Percentiles rank a stretch among this genome's conserved stretches.
phyloP scores from a whole-genome alignment of 2,797 vertebrate species.

The Buceros bicornis region DNA sequence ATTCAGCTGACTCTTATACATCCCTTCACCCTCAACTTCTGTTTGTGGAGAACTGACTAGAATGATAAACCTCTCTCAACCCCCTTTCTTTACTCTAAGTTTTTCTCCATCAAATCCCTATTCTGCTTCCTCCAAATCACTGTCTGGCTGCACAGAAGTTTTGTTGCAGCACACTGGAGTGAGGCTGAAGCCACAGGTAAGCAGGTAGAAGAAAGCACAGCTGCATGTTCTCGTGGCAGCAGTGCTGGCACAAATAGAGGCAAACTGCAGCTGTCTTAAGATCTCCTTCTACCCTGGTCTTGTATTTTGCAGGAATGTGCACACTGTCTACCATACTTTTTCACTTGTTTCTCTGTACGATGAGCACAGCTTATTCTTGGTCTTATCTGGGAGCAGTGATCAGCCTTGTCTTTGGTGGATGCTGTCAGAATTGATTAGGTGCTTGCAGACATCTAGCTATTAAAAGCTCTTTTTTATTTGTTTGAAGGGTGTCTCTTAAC shows the following conservation, averaged over 20 bases:
- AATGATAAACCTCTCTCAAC: background rate
- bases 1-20: background rate
- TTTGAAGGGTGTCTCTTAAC: background rate
- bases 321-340: background rate
- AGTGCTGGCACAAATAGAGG: background rate
- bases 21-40: background rate
- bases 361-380: background rate
- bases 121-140: constrained; percentile 13
- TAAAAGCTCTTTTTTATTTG: background rate
- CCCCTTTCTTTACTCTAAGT: background rate
- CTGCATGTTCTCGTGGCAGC: background rate
- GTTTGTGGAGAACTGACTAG: background rate
- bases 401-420: background rate
- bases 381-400: background rate
- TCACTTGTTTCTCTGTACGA: background rate
- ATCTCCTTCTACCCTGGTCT: background rate
- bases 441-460: background rate
- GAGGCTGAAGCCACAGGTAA: constrained; percentile 10
- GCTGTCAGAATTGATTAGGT: background rate
- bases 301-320: background rate
- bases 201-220: background rate
- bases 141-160: background rate
- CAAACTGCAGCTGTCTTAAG: background rate
- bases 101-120: background rate
- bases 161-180: background rate